A percentile compares a stretch with the other conserved stretches of the same genome.
phyloP scores from a whole-genome alignment of 53 echinoderm and acorn worm genomes.

The Apostichopus leukothele region DNA sequence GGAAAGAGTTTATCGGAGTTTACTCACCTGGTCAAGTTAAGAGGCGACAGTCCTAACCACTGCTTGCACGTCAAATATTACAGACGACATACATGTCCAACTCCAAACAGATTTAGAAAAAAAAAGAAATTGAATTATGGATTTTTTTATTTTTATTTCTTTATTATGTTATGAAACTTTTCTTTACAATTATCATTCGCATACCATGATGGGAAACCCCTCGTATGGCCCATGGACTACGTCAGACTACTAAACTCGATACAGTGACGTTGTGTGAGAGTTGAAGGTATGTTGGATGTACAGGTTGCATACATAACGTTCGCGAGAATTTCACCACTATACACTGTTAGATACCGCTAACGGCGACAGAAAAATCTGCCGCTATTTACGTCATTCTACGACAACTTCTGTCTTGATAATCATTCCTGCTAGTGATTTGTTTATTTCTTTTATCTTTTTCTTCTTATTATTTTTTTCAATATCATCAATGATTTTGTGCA shows the following conservation, averaged over 20 bases:
- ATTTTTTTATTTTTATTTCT: no score
- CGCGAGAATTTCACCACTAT: not conserved
- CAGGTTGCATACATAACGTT: not conserved
- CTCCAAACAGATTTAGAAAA: not conserved
- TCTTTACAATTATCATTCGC: not conserved
- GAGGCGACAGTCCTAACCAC: no score
- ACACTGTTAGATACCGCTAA: not conserved
- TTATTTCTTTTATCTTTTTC: no score
- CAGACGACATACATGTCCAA: not conserved
- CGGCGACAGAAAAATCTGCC: not conserved
- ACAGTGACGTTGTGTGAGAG: not conserved
- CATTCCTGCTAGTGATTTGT: not conserved
- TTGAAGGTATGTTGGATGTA: not conserved
- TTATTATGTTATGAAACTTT: not conserved
- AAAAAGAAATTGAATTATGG: not conserved
- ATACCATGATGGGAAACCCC: not conserved
- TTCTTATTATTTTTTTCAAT: no score
- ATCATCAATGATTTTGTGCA: no score
- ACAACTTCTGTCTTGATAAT: not conserved
- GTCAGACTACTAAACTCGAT: not conserved
- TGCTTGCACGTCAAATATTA: not conserved
- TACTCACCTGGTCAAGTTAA: no score
- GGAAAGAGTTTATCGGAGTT: no score
- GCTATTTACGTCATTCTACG: not conserved
- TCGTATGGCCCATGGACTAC: not conserved